Evolutionary conservation across 2,797 vertebrate genomes (phyloP).

Genomic region (Scolopax bukidnonensis): DNA sequence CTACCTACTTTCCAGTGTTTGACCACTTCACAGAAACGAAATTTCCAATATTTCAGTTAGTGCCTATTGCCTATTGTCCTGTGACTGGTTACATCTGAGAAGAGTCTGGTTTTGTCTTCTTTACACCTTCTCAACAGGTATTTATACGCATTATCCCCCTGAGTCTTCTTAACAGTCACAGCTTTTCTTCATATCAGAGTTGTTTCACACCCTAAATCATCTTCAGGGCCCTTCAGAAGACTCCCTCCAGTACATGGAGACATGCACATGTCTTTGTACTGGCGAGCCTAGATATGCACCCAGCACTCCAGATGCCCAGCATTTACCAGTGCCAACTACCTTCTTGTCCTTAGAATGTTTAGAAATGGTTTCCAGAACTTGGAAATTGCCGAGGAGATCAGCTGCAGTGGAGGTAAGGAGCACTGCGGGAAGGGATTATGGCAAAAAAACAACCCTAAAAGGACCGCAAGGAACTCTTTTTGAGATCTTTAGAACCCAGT

Average conservation of each 20-base stretch:
- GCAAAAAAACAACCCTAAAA: no score
- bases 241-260: not conserved
- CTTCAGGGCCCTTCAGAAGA: not conserved
- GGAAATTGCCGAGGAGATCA: no score
- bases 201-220: not conserved
- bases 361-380: not conserved
- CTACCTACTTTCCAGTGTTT: not conserved
- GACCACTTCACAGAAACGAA: not conserved
- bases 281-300: not conserved
- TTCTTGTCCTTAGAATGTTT: not conserved
- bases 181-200: not conserved
- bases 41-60: not conserved
- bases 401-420: no score
- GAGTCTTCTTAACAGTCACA: not conserved
- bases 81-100: not conserved
- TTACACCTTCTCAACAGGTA: not conserved
- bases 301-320: not conserved
- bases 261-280: no score
- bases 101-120: not conserved
- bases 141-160: accelerated
- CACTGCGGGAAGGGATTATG: no score
- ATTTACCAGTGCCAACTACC: not conserved
- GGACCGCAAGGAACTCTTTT: no score
- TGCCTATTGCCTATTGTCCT: not conserved
- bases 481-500: no score